A percentile compares a stretch with the other conserved stretches of the same genome.
phyloP scores from a whole-genome alignment of 2,888 invertebrate species.

The Synergus gifuensis region DNA sequence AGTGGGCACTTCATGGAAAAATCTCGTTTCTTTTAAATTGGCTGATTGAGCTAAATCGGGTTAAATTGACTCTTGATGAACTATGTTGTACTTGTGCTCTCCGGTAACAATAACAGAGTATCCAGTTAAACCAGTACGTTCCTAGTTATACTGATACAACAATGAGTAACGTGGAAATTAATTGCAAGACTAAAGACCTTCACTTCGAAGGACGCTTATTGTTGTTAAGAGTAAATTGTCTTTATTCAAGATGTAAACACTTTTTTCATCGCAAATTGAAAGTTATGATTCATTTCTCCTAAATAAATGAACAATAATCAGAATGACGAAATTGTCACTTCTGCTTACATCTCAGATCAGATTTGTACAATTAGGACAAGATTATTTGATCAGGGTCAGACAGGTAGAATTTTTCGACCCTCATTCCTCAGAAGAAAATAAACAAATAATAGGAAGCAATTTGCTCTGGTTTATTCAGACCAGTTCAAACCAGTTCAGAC shows the following conservation, averaged over 20 bases:
- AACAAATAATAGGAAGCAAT: not conserved
- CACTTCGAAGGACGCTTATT: slow-evolving; percentile 6
- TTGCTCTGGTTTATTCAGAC: not conserved
- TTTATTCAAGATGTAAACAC: not conserved
- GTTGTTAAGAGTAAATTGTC: not conserved
- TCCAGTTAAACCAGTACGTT: slow-evolving; percentile 1
- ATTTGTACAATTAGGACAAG: not conserved
- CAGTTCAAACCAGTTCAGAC: not conserved
- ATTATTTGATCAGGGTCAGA: not conserved
- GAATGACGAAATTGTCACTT: not conserved
- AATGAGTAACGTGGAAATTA: slow-evolving; percentile 22
- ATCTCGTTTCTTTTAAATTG: not conserved
- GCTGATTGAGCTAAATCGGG: not conserved
- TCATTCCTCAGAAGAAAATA: not conserved
- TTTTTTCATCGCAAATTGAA: not conserved
- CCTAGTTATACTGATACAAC: slow-evolving; percentile 9
- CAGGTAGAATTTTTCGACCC: not conserved
- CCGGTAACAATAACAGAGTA: slow-evolving; percentile 1
- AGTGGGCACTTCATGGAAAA: not conserved
- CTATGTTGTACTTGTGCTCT: not conserved
- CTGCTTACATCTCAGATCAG: not conserved
- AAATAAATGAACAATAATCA: not conserved
- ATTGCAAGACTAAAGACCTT: slow-evolving; percentile 19
- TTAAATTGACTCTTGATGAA: slow-evolving; percentile 34
- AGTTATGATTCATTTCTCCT: not conserved